phyloP scores from a whole-genome alignment of 2,113 vertebrate genomes.

The Corapipo altera region DNA sequence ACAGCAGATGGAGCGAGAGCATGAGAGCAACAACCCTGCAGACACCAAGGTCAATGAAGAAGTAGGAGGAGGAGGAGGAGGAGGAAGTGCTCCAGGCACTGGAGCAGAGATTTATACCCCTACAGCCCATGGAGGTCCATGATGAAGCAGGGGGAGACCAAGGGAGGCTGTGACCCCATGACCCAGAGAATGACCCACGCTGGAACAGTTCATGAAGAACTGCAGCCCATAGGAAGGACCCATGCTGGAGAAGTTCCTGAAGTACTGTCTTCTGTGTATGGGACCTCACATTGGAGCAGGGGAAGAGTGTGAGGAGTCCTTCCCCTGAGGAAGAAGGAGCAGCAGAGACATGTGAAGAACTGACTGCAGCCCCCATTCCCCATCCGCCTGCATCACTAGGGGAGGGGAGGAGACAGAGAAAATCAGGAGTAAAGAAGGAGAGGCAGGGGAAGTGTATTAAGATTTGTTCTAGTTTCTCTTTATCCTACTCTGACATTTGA shows the following conservation, averaged over 20 bases:
- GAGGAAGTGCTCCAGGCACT: no score
- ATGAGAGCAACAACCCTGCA: neutral
- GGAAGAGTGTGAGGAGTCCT: neutral
- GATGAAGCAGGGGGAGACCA: neutral
- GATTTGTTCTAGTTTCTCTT: neutral
- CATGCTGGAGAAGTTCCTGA: neutral
- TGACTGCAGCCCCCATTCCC: neutral
- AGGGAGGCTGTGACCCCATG: neutral
- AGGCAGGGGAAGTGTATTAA: neutral
- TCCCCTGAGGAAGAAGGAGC: neutral
- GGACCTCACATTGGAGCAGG: neutral
- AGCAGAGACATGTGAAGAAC: neutral
- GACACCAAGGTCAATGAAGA: neutral
- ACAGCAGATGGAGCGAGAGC: neutral
- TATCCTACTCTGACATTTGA: neutral
- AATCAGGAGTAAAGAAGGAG: neutral
- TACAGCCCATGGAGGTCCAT: neutral
- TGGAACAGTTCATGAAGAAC: neutral
- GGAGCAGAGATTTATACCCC: neutral
- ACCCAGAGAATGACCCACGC: neutral
- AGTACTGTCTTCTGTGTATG: neutral
- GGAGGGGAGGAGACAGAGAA: neutral
- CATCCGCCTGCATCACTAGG: no score
- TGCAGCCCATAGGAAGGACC: neutral
- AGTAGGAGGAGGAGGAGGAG: neutral